A percentile compares a stretch with the other conserved stretches of the same genome.
phyloP scores from a whole-genome alignment of 1,140 invertebrate species.

The Euura lappo region DNA sequence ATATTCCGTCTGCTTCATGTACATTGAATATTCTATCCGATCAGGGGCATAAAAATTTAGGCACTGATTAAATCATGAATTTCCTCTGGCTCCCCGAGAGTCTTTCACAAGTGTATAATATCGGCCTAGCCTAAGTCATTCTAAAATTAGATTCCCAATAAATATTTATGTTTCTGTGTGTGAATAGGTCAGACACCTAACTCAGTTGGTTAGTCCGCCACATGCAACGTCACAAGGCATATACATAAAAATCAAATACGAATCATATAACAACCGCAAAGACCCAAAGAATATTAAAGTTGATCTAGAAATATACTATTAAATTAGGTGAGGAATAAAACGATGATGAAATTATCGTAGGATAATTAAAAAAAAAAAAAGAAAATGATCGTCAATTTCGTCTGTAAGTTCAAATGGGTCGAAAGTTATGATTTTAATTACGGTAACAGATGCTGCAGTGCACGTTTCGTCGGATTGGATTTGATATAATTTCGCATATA shows the following conservation, averaged over 20 bases:
- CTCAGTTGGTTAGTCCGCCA: neutral
- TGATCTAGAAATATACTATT: no score
- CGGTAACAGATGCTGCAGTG: no score
- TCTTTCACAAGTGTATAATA: neutral
- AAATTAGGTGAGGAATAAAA: no score
- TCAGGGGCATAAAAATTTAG: neutral
- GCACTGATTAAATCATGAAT: neutral
- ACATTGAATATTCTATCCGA: no score
- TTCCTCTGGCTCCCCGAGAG: neutral
- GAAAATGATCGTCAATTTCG: no score
- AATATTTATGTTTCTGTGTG: neutral
- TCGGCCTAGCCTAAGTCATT: neutral
- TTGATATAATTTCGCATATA: no score
- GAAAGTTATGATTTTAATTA: no score
- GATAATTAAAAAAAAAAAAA: no score
- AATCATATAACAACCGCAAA: neutral
- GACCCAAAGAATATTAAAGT: neutral
- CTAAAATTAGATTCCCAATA: neutral
- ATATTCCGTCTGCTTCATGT: no score
- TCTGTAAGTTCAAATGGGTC: no score
- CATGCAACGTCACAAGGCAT: neutral
- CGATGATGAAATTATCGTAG: no score
- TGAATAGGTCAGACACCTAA: neutral
- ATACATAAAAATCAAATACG: neutral
- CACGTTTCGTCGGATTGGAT: no score